These are phyloP conservation scores for Thamnophis elegans DNA, from an alignment of 2,797 vertebrate genomes.

Conservation along the genomic window DNA sequence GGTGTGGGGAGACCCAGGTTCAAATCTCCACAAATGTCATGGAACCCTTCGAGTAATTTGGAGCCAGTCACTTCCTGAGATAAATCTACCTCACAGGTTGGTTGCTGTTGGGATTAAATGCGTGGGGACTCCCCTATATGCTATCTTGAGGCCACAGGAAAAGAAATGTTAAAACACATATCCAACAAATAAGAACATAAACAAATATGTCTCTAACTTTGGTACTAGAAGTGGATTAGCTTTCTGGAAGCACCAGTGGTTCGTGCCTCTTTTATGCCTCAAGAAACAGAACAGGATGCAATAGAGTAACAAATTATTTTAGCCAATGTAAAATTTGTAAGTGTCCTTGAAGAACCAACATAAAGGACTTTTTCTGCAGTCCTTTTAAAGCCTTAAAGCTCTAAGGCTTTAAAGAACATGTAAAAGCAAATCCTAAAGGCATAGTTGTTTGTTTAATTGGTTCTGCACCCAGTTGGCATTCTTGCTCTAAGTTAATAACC, in stretches of 20 bases:
- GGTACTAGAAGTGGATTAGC: not conserved
- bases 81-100: not conserved
- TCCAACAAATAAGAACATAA: not conserved
- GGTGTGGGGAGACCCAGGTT: not conserved
- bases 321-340: not conserved
- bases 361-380: too few relatives aligned
- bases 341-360: not conserved
- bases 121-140: not conserved
- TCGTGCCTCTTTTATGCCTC: not conserved
- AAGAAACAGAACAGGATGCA: not conserved
- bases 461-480: not conserved
- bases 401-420: not conserved
- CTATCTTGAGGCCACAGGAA: not conserved
- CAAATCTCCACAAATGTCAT: not conserved
- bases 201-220: not conserved
- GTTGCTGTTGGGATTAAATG: too few relatives aligned
- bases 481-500: not conserved
- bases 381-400: too few relatives aligned
- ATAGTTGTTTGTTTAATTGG: not conserved
- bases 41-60: not conserved
- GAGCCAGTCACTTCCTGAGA: not conserved
- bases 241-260: not conserved
- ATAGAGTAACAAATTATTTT: not conserved
- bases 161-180: not conserved
- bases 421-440: not conserved